Evolutionary conservation across 2,113 vertebrate species (phyloP), one percentile per base, ranked within the genome.

Genomic region (Anarhynchus alexandrinus): DNA sequence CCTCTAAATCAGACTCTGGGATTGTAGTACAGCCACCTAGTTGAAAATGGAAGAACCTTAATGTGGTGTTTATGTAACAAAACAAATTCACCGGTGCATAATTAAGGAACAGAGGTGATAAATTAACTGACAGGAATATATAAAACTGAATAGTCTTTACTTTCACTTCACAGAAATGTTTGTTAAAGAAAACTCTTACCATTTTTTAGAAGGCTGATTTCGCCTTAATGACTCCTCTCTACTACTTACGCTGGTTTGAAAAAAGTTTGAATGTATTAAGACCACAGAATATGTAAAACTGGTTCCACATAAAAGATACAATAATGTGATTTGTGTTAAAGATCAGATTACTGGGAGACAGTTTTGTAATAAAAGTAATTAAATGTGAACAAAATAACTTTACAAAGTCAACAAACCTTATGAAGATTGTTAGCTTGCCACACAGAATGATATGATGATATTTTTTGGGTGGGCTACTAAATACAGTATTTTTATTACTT

Each of bases 1-100:
- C 99, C 57, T 99, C 99, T 5, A 98, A 93, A 27, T 99, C 99
- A 62, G 97, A 98, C n/a, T 99, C 97, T 15, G 96, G 98, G 76
- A 99, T 99, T 8, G 98, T 94, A 94, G 98, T 93, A 66, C 98
- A 99, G 42, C 98, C 98, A 89, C 98, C 99, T 99, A 90, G 40
- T 43, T 29, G 27, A 80, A 94, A 88, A 69, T 55, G 62, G 54
- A 89, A 52, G 42, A 87, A 52, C 29, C 12, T 86, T 89, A 55
- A 77, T 36, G 59, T 34, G 25, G 15, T 58, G 40, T 42, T 93
- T n/a, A 85, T 47, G 25, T 30, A 87, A 95, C 49, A 67, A 90
- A 86, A 80, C 32, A 67, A 86, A 49, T 47, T 58, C 72, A 78
- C 29, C 1, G 0, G 17, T 65, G 70, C 29, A 67, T 40, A 88